Conservation (phyloP, 2,113 vertebrate species). For the Sinosuthora webbiana region DNA sequence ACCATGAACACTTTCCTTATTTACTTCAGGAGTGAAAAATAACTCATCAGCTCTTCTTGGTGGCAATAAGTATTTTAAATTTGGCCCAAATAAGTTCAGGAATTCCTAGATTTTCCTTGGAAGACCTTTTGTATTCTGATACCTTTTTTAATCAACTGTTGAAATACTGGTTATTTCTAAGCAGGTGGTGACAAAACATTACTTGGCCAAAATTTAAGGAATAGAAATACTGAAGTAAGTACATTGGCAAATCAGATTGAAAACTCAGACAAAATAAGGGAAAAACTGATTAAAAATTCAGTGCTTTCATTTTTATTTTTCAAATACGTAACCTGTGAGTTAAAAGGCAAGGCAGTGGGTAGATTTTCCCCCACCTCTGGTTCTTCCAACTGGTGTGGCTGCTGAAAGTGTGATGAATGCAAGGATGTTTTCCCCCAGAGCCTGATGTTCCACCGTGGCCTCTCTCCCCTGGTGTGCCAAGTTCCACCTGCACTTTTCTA, state of each 20-base stretch:
- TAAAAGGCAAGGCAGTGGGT: background rate
- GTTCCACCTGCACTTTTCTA: background rate
- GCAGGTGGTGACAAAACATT: background rate
- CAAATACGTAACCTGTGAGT: background rate
- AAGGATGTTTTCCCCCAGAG: background rate
- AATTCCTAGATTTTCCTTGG: background rate
- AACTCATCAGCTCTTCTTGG: background rate
- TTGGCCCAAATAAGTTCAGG: background rate
- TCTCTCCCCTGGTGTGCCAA: background rate
- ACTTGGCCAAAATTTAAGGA: background rate
- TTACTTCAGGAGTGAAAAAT: background rate
- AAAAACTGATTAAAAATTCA: background rate
- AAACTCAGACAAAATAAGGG: background rate
- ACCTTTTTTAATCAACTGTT: background rate
- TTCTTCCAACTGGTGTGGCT: background rate
- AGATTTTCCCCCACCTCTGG: too few relatives aligned
- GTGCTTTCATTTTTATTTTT: background rate
- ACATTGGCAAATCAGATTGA: background rate
- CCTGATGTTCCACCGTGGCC: rapidly evolving
- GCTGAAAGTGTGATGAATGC: background rate
- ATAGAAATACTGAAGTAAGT: background rate
- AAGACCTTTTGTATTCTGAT: background rate
- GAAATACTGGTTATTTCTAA: background rate
- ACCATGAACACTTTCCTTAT: background rate
- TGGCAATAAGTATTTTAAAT: background rate